Percentiles rank a stretch among this genome's conserved stretches.
Conservation (phyloP, 2,797 vertebrate genomes). For the Triplophysa bombifrons region DNA sequence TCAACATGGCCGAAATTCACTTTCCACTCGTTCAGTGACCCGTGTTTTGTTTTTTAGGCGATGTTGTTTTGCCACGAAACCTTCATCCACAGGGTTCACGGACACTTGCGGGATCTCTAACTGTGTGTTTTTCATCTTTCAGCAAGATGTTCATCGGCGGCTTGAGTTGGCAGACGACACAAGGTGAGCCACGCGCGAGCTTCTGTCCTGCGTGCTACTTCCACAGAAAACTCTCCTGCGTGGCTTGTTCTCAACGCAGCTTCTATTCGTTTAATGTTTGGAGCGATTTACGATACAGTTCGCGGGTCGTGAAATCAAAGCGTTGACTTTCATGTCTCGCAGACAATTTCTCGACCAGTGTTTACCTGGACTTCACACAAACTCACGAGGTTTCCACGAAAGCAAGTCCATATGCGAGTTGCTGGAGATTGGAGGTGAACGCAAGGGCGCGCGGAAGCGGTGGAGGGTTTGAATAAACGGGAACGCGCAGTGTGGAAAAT, state of each 20-base stretch:
- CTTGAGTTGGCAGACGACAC: constrained; percentile 97
- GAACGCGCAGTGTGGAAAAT: constrained; percentile 25
- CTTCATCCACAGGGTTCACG: constrained; percentile 31
- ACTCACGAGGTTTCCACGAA: too few relatives aligned
- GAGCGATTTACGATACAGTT: not conserved
- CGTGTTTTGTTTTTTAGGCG: constrained; percentile 37
- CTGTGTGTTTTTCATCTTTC: constrained; percentile 63
- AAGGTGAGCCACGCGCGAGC: constrained; percentile 83
- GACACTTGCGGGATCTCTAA: constrained; percentile 26
- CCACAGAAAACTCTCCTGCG: constrained; percentile 42
- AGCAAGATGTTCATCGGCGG: constrained; percentile 99
- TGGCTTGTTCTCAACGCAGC: constrained; percentile 22
- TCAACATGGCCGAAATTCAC: constrained; percentile 85
- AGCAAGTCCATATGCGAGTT: not conserved
- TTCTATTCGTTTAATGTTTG: not conserved
- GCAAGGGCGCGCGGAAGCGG: constrained; percentile 19
- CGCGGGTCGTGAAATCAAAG: constrained; percentile 48
- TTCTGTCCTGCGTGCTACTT: constrained; percentile 43
- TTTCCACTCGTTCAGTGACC: constrained; percentile 65
- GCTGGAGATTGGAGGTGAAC: constrained; percentile 32
- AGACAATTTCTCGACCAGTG: too few relatives aligned
- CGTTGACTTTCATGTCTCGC: not conserved
- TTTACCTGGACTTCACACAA: too few relatives aligned
- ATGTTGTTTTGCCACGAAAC: constrained; percentile 10
- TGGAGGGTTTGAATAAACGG: not conserved